These are phyloP conservation scores for Drosophila pachea DNA, from an alignment of 1,140 invertebrate genomes.

Conservation along the genomic window DNA sequence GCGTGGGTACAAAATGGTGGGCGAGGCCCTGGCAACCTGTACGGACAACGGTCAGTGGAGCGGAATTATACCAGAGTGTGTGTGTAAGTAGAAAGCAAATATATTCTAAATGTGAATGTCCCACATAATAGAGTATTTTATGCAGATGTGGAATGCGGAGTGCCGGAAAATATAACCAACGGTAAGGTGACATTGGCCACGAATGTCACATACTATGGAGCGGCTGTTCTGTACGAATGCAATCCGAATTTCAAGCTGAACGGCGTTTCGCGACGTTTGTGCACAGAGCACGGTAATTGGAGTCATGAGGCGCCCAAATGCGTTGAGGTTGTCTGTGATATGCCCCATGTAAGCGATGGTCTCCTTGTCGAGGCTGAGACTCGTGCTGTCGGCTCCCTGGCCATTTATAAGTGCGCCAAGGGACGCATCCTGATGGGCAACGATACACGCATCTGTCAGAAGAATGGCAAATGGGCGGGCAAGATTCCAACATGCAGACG, in stretches of 20 bases:
- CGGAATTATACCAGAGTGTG: conserved; percentile 88
- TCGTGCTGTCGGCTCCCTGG: conserved; percentile 83
- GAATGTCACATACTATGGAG: conserved; percentile 92
- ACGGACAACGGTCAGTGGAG: conserved; percentile 92
- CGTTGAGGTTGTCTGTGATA: conserved; percentile 88
- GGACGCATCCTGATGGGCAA: conserved; percentile 91
- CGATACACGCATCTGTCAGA: conserved; percentile 86
- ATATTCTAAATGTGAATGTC: neutral
- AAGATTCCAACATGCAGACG: conserved; percentile 88
- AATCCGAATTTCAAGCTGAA: conserved; percentile 89
- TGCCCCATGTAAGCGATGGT: conserved; percentile 82
- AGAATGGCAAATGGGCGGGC: conserved; percentile 91
- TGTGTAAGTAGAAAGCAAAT: conserved; percentile 83
- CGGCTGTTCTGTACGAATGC: conserved; percentile 90
- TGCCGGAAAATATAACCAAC: conserved; percentile 85
- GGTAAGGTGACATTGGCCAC: conserved; percentile 88
- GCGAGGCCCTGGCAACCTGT: conserved; percentile 88
- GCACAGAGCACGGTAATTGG: conserved; percentile 94
- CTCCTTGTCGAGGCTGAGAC: conserved; percentile 80
- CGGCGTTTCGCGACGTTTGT: conserved; percentile 88
- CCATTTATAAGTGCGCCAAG: conserved; percentile 88
- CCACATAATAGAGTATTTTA: neutral
- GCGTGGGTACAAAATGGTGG: conserved; percentile 91
- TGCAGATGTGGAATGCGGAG: conserved; percentile 92
- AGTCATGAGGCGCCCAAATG: conserved; percentile 88